Base-by-base conservation (phyloP, 2,797 vertebrate species). In the Microchirus variegatus region DNA sequence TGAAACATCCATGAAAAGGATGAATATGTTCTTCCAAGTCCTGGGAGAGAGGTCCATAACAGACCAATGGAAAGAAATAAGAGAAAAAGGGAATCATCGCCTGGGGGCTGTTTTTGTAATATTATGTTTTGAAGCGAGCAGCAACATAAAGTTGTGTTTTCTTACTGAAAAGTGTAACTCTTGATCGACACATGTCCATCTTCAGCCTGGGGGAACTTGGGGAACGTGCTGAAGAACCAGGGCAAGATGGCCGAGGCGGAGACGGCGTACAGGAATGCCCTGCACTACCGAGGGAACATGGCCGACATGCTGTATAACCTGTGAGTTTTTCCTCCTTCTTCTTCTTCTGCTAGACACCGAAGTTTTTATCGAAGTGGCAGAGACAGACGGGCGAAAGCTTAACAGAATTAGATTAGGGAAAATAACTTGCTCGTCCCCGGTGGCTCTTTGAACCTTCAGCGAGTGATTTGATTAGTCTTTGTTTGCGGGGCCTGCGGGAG, bases 231-330 rank as follows among this genome's bases (percentile, higher is more conserved):
- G 85, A 97, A 97, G 93, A 97, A 95, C 94, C 96, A 97, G 90
- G 94, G 94, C 84, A 96, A 97, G 90, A 95, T 98, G 91, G 85
- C 87, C 10, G 97, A 98, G 94, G 97, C 98, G 48, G 98, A 99
- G 91, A 91, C 70, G 81, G 96, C 98, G 22, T 99, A 99, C 85
- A 95, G 98, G 85, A 98, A 98, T 58, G 96, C 97, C 82, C 94
- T 99, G 88, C 96, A 96, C 91, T 98, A 98, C 91, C 93, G 97
- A 67, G 96, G 98, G 87, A 99, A 99, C 94, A 99, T 99, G 98
- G 98, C 97, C 43, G 98, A 99, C 92, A 99, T 99, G 98, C 95
- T 99, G 84, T 99, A 99, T 87, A 99, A 99, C 92, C 92, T 99
- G 98, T 99, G 89, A 98, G 98, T 98, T 67, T n/a, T 43, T 9